Percentiles rank a stretch among this genome's conserved stretches.
Evolutionary conservation across 2,113 vertebrate genomes (phyloP).

Genomic region (Cyanoramphus novaezelandiae): DNA sequence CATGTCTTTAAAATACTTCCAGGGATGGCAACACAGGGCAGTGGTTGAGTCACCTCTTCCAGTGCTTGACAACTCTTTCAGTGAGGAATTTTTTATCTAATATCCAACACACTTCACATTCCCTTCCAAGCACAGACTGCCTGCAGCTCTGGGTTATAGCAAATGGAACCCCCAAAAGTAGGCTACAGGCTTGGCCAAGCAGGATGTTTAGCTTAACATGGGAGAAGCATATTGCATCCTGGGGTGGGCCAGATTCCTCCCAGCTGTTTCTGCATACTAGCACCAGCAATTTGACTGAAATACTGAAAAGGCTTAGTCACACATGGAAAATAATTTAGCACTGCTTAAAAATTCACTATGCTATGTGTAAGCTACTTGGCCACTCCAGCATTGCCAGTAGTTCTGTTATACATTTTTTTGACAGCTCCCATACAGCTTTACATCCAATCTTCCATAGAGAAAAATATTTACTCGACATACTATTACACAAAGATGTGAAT

Average conservation of each 20-base stretch:
- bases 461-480: background rate
- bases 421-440: background rate
- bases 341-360: background rate
- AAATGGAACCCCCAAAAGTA: background rate
- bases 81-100: background rate
- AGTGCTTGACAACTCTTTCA: background rate
- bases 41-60: background rate
- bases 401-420: background rate
- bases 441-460: background rate
- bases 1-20: background rate
- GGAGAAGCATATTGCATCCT: background rate
- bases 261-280: background rate
- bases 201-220: fast-evolving
- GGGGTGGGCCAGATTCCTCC: background rate
- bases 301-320: background rate
- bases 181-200: background rate
- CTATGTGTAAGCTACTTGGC: background rate
- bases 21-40: background rate
- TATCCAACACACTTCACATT: background rate
- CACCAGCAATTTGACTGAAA: background rate
- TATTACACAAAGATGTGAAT: background rate
- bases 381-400: background rate
- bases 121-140: background rate
- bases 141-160: background rate
- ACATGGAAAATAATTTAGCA: background rate